A percentile compares a stretch with the other conserved stretches of the same genome.
phyloP scores from a whole-genome alignment of 2,113 vertebrate genomes.

The Ptyas mucosa region DNA sequence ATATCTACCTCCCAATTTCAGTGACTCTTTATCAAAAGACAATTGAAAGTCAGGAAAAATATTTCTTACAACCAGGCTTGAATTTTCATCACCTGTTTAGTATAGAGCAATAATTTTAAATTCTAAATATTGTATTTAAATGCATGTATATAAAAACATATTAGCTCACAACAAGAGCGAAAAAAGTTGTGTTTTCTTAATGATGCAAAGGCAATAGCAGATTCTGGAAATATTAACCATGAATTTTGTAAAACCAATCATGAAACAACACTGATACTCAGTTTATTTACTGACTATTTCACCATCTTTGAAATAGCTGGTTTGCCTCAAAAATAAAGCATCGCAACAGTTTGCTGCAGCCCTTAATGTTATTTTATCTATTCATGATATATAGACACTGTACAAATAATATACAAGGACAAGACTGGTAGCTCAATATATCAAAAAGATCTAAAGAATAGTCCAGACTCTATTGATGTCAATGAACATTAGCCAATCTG shows the following conservation, averaged over 20 bases:
- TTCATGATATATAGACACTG: slow-evolving; percentile 2
- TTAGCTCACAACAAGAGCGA: no score
- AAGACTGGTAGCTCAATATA: slow-evolving; percentile 9
- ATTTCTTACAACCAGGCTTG: background rate
- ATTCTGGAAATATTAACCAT: background rate
- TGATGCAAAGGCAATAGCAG: background rate
- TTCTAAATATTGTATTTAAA: background rate
- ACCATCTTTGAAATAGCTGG: background rate
- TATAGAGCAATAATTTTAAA: background rate
- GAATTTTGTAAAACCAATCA: background rate
- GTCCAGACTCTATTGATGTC: slow-evolving; percentile 2
- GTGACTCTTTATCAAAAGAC: no score
- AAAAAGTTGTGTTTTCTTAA: background rate
- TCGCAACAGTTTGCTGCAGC: background rate
- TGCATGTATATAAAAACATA: background rate
- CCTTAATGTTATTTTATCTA: background rate
- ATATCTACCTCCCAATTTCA: background rate
- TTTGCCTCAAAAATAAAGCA: background rate
- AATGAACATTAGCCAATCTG: background rate
- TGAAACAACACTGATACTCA: background rate
- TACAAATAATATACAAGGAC: slow-evolving; percentile 1
- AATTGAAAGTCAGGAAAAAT: background rate
- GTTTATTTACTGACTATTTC: background rate
- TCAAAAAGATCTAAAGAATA: background rate
- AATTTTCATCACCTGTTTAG: background rate